phyloP scores from a whole-genome alignment of 1,140 invertebrate genomes.

The Orius insidiosus region DNA sequence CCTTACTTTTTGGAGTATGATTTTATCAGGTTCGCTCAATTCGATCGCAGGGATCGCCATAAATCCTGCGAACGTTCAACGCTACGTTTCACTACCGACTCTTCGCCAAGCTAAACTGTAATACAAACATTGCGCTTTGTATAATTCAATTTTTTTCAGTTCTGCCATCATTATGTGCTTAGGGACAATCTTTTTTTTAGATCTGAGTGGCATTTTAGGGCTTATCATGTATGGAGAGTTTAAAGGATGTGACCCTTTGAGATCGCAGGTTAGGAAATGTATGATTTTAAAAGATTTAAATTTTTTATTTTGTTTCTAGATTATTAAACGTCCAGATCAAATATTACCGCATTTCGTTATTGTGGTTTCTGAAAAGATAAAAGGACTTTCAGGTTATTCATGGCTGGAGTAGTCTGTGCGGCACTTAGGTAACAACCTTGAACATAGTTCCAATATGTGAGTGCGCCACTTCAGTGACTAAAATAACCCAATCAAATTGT shows the following conservation, averaged over 20 bases:
- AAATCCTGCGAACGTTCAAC: background rate
- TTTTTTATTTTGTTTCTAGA: too few species aligned
- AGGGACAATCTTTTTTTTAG: constrained; percentile 41
- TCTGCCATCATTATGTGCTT: constrained; percentile 45
- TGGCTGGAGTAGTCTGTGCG: constrained; percentile 54
- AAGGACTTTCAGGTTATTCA: constrained; percentile 59
- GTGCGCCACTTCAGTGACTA: too few species aligned
- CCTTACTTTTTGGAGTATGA: background rate
- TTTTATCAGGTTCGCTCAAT: background rate
- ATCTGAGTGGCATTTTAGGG: constrained; percentile 25
- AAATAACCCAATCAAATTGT: background rate
- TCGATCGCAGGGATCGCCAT: background rate
- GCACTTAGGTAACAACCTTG: constrained; percentile 26
- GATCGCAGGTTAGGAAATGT: constrained; percentile 21
- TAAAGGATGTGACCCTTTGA: constrained; percentile 32
- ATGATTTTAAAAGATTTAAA: too few species aligned
- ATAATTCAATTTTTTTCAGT: too few species aligned
- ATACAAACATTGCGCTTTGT: too few species aligned
- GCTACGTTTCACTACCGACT: constrained; percentile 2
- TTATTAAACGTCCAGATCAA: constrained; percentile 36
- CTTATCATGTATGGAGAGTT: constrained; percentile 32
- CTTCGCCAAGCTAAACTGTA: background rate
- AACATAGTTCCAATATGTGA: too few species aligned
- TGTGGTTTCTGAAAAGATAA: constrained; percentile 40
- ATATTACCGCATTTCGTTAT: constrained; percentile 53